Evolutionary conservation across 2,113 vertebrate species (phyloP).

Genomic region (Amphiprion percula): DNA sequence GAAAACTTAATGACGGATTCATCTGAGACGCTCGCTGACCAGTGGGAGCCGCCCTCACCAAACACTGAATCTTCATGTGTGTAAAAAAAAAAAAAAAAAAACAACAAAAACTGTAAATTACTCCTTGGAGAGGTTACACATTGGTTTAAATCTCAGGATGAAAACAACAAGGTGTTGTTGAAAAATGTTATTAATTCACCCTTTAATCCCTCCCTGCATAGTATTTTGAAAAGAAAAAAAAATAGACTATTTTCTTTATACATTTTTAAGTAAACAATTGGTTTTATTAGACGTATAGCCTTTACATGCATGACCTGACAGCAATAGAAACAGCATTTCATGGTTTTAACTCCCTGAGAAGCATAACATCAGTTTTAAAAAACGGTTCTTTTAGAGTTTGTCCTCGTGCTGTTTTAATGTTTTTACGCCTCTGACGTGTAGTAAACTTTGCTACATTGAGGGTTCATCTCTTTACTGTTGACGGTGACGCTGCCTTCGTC

Average conservation of each 20-base stretch:
- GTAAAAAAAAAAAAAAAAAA: conserved; percentile 17
- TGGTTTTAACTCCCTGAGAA: conserved; percentile 19
- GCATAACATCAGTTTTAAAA: conserved; percentile 26
- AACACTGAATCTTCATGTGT: conserved; percentile 41
- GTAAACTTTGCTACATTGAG: conserved; percentile 20
- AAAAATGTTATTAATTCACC: conserved; percentile 71
- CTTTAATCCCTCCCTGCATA: conserved; percentile 75
- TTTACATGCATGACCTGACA: conserved; percentile 80
- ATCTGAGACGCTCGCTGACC: conserved; percentile 23
- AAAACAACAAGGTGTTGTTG: conserved; percentile 79
- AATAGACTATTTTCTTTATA: conserved; percentile 78
- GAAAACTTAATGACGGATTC: conserved; percentile 24
- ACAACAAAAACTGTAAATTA: conserved; percentile 45
- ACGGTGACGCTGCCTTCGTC: conserved; percentile 8
- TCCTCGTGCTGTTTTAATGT: conserved; percentile 26
- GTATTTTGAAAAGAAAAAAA: conserved; percentile 70
- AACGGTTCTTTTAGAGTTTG: conserved; percentile 36
- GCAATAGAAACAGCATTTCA: conserved; percentile 76
- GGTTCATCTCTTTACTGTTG: background rate
- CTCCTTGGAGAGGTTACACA: conserved; percentile 55
- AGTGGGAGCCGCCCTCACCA: conserved; percentile 33
- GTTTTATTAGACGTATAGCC: conserved; percentile 70
- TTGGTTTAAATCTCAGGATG: conserved; percentile 85
- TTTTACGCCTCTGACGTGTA: conserved; percentile 13
- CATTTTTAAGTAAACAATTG: conserved; percentile 70